Conservation (phyloP, 2,113 vertebrate genomes). For the Catharus minimus region DNA sequence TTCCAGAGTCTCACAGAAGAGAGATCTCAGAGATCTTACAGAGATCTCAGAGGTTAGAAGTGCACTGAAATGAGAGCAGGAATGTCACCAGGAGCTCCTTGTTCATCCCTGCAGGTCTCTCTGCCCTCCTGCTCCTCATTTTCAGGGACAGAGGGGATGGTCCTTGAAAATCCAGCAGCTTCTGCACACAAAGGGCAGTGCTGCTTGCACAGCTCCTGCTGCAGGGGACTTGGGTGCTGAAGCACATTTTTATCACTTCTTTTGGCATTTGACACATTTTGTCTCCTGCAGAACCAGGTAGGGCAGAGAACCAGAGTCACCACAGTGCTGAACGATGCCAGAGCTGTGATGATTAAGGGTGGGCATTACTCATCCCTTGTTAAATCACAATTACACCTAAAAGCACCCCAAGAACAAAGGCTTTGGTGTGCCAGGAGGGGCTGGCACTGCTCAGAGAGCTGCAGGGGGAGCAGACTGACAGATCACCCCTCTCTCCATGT, state of each 20-base stretch:
- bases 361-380: neutral
- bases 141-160: neutral
- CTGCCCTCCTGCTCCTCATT: neutral
- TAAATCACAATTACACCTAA: neutral
- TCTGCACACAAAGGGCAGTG: neutral
- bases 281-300: neutral
- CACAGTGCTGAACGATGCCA: neutral
- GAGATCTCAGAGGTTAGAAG: neutral
- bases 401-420: neutral
- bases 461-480: neutral
- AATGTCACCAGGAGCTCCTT: neutral
- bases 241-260: neutral
- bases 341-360: neutral
- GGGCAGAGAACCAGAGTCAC: neutral
- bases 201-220: neutral
- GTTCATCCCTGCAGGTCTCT: neutral
- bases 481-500: neutral
- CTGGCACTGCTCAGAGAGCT: neutral
- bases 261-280: neutral
- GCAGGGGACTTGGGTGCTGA: neutral
- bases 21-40: neutral
- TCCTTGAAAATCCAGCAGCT: neutral
- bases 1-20: neutral
- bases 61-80: neutral
- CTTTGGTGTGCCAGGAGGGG: neutral